Evolutionary conservation across 2,888 invertebrate species (phyloP).

Genomic region (Cephus sareptanus): DNA sequence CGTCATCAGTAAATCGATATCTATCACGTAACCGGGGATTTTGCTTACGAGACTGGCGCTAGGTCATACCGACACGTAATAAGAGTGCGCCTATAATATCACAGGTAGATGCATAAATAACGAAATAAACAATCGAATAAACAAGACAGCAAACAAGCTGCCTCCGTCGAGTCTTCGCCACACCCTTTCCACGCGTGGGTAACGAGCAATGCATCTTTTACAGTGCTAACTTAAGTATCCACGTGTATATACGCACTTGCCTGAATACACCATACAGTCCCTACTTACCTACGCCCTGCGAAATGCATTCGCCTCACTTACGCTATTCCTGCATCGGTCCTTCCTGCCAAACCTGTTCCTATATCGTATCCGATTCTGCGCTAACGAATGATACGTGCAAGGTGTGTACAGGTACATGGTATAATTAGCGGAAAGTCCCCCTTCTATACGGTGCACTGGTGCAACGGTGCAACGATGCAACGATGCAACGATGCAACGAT

Average conservation of each 20-base stretch:
- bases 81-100: background rate
- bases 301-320: background rate
- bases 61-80: background rate
- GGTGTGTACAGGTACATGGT: conserved; percentile 3
- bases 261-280: background rate
- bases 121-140: background rate
- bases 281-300: background rate
- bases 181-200: conserved; percentile 1
- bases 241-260: background rate
- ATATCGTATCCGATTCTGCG: background rate
- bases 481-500: background rate
- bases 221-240: background rate
- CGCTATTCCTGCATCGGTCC: background rate
- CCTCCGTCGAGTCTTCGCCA: background rate
- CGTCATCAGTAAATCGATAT: background rate
- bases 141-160: background rate
- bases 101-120: background rate
- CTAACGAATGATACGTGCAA: conserved; percentile 3
- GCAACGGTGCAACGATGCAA: background rate
- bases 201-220: background rate
- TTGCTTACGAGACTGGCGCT: background rate
- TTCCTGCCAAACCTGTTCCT: background rate
- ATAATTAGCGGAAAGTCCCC: conserved; percentile 1
- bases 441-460: background rate
- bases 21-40: background rate